phyloP scores from a whole-genome alignment of 2,797 vertebrate species.

The Molossus alvarezi region DNA sequence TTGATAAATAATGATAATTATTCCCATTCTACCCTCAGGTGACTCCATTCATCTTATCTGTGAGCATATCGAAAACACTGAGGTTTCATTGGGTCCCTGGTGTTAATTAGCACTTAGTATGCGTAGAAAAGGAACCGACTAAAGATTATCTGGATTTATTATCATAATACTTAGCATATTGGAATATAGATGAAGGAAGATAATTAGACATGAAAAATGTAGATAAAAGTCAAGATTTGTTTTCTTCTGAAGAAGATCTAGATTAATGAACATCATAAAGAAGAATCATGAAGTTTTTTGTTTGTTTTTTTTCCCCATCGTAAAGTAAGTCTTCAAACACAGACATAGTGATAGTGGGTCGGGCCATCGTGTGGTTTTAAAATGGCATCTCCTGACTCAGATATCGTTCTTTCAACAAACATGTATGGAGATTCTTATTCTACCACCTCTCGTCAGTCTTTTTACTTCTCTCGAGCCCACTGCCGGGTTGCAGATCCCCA shows the following conservation, averaged over 20 bases:
- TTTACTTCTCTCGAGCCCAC: neutral
- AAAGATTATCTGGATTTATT: constrained; percentile 75
- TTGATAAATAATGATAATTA: constrained; percentile 78
- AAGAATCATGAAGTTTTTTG: neutral
- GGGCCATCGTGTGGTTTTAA: neutral
- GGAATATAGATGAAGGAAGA: constrained; percentile 76
- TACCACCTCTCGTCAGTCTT: neutral
- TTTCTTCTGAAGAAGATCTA: constrained; percentile 62
- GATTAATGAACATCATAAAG: constrained; percentile 49
- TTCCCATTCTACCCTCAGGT: constrained; percentile 49
- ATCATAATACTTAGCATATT: constrained; percentile 81
- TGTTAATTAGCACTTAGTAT: constrained; percentile 72
- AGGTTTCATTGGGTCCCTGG: neutral
- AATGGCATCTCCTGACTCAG: neutral
- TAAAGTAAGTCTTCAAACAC: constrained; percentile 53
- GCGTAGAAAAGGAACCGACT: constrained; percentile 34
- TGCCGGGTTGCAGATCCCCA: neutral
- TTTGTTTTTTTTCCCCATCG: neutral
- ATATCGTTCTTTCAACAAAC: neutral
- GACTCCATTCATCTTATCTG: constrained; percentile 38
- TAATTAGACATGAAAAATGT: constrained; percentile 77
- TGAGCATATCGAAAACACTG: neutral
- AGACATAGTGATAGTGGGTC: neutral
- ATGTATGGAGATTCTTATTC: neutral
- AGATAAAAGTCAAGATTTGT: constrained; percentile 72